phyloP scores from a whole-genome alignment of 2,797 vertebrate genomes.

The Coregonus sp. region DNA sequence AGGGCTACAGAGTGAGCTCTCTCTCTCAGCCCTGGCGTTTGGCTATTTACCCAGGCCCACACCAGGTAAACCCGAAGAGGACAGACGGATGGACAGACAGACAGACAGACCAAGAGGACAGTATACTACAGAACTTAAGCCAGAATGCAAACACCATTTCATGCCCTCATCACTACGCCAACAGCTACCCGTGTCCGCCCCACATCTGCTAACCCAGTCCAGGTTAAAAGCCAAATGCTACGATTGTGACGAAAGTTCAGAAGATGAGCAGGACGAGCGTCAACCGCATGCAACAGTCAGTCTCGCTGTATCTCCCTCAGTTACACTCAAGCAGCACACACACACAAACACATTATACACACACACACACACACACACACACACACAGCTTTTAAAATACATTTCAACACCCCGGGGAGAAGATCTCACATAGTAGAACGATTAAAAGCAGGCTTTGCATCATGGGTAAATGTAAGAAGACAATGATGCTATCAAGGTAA shows the following conservation, averaged over 20 bases:
- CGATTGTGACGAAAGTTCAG: neutral
- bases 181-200: neutral
- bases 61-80: neutral
- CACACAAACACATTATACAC: neutral
- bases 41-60: no score
- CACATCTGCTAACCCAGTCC: neutral
- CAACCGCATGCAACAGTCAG: neutral
- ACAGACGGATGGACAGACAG: neutral
- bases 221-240: neutral
- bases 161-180: neutral
- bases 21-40: no score
- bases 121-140: neutral
- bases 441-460: neutral
- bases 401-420: neutral
- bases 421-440: neutral
- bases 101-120: neutral
- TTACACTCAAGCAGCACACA: neutral
- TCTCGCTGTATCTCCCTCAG: neutral
- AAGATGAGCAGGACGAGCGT: neutral
- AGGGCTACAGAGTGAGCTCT: no score
- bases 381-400: neutral
- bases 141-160: neutral
- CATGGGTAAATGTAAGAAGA: neutral
- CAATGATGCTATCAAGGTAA: conserved; percentile 47
- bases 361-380: neutral